phyloP scores from a whole-genome alignment of 2,888 invertebrate genomes.

The Liopterus haemorrhoidalis region DNA sequence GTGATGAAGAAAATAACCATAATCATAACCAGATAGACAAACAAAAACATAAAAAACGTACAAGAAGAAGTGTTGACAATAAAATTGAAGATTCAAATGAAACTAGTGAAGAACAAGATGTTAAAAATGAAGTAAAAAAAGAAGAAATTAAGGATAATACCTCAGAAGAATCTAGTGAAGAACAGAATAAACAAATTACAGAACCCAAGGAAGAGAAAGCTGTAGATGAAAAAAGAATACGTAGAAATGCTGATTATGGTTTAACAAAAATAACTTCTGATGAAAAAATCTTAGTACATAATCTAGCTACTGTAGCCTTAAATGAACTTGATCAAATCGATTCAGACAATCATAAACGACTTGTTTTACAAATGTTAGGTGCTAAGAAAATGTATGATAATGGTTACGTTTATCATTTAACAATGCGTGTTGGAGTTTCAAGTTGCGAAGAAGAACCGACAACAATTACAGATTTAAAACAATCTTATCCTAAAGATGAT shows the following conservation, averaged over 20 bases:
- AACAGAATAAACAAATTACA: too few relatives aligned
- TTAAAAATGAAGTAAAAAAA: slow-evolving; percentile 10
- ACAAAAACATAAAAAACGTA: too few relatives aligned
- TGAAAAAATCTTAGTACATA: slow-evolving; percentile 37
- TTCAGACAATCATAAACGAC: slow-evolving; percentile 46
- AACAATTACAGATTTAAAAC: slow-evolving; percentile 10
- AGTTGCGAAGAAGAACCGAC: slow-evolving; percentile 41
- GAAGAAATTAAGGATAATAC: slow-evolving; percentile 17
- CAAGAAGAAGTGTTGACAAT: slow-evolving; percentile 10
- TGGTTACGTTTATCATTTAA: slow-evolving; percentile 46
- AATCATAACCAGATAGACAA: too few relatives aligned
- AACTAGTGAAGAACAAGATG: slow-evolving; percentile 17
- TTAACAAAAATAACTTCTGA: slow-evolving; percentile 35
- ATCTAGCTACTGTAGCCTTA: slow-evolving; percentile 48
- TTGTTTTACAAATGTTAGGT: slow-evolving; percentile 46
- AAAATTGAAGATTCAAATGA: slow-evolving; percentile 14
- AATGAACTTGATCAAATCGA: slow-evolving; percentile 49
- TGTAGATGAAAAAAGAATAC: slow-evolving; percentile 23
- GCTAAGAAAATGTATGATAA: slow-evolving; percentile 42
- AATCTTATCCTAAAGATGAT: slow-evolving; percentile 23
- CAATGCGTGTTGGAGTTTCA: slow-evolving; percentile 45
- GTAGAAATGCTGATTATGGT: slow-evolving; percentile 29
- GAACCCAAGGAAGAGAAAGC: too few relatives aligned
- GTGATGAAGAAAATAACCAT: slow-evolving; percentile 5
- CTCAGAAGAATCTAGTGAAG: slow-evolving; percentile 20